Evolutionary conservation across 1,140 invertebrate species (phyloP).

Genomic region (Zaprionus kolodkinae): DNA sequence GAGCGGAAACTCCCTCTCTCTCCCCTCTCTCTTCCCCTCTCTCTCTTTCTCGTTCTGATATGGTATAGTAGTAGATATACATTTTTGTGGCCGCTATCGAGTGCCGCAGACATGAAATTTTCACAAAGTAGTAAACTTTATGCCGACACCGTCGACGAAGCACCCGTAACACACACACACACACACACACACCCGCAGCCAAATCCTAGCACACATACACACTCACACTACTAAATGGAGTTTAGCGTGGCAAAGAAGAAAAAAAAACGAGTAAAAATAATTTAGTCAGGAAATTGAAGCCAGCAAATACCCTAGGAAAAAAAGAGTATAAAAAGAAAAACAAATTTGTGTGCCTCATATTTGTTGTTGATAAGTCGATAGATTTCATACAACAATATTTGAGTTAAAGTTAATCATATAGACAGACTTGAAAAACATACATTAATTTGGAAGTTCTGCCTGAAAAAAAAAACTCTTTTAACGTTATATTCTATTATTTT

Average conservation of each 20-base stretch:
- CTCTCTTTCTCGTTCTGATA: neutral
- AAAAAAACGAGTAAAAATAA: constrained; percentile 41
- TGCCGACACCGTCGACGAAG: constrained; percentile 63
- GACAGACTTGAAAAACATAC: too few relatives aligned
- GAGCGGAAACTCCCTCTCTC: constrained; percentile 17
- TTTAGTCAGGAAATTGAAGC: neutral
- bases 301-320: neutral
- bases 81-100: constrained; percentile 78
- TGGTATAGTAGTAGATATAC: constrained; percentile 42
- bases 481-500: too few relatives aligned
- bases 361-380: too few relatives aligned
- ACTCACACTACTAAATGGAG: constrained; percentile 53
- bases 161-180: constrained; percentile 25
- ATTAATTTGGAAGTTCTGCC: too few relatives aligned
- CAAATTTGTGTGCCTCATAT: too few relatives aligned
- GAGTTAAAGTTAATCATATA: too few relatives aligned
- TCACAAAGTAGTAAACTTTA: constrained; percentile 79
- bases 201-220: constrained; percentile 17
- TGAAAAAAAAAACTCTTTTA: too few relatives aligned
- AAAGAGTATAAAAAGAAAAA: neutral
- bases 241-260: constrained; percentile 62
- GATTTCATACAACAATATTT: too few relatives aligned
- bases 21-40: too few relatives aligned
- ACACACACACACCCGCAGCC: constrained; percentile 19
- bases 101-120: constrained; percentile 79